Evolutionary conservation across 2,113 vertebrate genomes (phyloP).

Genomic region (Fregata magnificens): DNA sequence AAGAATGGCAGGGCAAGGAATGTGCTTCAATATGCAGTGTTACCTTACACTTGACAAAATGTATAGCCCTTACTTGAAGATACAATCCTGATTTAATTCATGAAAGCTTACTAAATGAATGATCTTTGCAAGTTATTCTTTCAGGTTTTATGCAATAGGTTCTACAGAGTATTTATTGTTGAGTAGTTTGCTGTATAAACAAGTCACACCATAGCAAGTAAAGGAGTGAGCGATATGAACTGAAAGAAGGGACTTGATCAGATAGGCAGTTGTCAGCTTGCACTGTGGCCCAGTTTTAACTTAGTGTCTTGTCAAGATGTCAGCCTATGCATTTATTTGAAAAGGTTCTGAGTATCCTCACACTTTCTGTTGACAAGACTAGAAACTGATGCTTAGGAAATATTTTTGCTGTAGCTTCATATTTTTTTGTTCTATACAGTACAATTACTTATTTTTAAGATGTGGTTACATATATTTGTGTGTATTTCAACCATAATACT

Average conservation of each 20-base stretch:
- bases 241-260: not conserved
- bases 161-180: not conserved
- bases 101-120: not conserved
- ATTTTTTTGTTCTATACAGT: not conserved
- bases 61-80: not conserved
- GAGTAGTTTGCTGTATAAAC: not conserved
- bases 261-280: not conserved
- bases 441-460: not conserved
- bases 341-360: not conserved
- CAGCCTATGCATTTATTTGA: not conserved
- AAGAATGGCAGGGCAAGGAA: not conserved
- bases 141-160: not conserved
- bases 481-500: slow-evolving; percentile 60
- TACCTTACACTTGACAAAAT: not conserved
- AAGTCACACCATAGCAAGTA: not conserved
- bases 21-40: not conserved
- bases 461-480: not conserved
- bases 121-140: not conserved
- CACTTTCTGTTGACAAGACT: not conserved
- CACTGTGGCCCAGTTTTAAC: not conserved
- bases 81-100: not conserved
- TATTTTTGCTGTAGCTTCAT: not conserved
- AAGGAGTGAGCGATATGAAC: not conserved
- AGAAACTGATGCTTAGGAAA: not conserved
- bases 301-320: not conserved